phyloP scores from a whole-genome alignment of 2,888 invertebrate genomes.

The Acanthococcus lagerstroemiae region DNA sequence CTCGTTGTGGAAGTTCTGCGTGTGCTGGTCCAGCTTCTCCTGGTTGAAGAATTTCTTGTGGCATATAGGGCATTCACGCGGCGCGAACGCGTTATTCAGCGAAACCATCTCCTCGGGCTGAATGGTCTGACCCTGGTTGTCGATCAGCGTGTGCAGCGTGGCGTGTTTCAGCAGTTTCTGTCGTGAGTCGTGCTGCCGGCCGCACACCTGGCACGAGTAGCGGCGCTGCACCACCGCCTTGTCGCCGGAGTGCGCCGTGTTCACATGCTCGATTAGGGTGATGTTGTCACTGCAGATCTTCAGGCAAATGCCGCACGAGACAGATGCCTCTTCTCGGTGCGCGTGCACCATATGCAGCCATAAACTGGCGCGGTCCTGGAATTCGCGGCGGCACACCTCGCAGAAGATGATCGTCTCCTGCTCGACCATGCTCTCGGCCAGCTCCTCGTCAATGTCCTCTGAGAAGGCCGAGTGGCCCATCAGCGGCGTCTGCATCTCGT shows the following conservation, averaged over 20 bases:
- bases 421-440: slow-evolving; percentile 41
- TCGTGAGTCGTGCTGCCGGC: slow-evolving; percentile 48
- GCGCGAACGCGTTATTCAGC: slow-evolving; percentile 37
- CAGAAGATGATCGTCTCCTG: slow-evolving; percentile 45
- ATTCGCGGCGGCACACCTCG: slow-evolving; percentile 45
- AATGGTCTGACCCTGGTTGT: slow-evolving; percentile 37
- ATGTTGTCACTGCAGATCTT: slow-evolving; percentile 45
- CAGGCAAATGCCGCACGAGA: slow-evolving; percentile 49
- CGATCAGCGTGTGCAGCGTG: slow-evolving; percentile 47
- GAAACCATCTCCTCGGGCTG: slow-evolving; percentile 39
- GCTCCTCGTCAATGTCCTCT: slow-evolving; percentile 27
- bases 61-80: slow-evolving; percentile 42
- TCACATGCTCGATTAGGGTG: slow-evolving; percentile 47
- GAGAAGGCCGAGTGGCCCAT: neutral
- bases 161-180: slow-evolving; percentile 48
- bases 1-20: slow-evolving; percentile 41
- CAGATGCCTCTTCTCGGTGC: slow-evolving; percentile 47
- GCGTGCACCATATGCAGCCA: slow-evolving; percentile 49
- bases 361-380: slow-evolving; percentile 46
- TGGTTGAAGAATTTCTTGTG: slow-evolving; percentile 44
- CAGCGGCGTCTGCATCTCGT: slow-evolving; percentile 13
- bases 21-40: slow-evolving; percentile 45
- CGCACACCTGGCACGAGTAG: slow-evolving; percentile 44
- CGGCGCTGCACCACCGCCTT: slow-evolving; percentile 38
- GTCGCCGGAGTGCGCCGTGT: slow-evolving; percentile 42